These are phyloP conservation scores for Sclerurus mexicanus DNA, from an alignment of 2,113 vertebrate species.

Conservation along the genomic window DNA sequence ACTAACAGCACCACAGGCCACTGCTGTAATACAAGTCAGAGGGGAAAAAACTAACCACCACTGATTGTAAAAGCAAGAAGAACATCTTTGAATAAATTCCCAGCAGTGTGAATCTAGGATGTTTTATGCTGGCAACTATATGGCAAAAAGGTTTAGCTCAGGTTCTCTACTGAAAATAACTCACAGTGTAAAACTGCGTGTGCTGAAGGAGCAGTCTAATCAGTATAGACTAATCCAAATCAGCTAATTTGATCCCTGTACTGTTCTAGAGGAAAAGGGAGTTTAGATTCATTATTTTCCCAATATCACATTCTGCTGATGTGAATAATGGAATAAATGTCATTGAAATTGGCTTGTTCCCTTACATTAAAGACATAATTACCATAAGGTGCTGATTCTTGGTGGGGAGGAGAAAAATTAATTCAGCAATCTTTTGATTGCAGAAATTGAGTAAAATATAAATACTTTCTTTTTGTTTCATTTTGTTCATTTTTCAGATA, in stretches of 20 bases:
- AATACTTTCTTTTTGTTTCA: background rate
- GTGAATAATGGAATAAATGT: background rate
- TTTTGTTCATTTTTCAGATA: background rate
- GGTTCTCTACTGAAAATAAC: constrained; percentile 2
- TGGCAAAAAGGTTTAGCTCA: constrained; percentile 1
- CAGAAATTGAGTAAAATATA: background rate
- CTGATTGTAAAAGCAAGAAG: constrained; percentile 57
- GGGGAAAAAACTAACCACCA: constrained; percentile 33
- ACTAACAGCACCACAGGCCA: constrained; percentile 57
- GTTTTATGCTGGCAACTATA: constrained; percentile 7
- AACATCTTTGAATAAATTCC: constrained; percentile 54
- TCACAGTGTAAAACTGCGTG: background rate
- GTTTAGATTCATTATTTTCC: constrained; percentile 8
- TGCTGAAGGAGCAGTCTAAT: constrained; percentile 14
- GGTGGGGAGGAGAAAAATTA: background rate
- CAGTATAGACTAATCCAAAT: background rate
- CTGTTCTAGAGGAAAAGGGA: background rate
- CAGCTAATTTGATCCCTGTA: background rate
- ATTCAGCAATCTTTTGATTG: background rate
- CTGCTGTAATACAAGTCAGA: constrained; percentile 43
- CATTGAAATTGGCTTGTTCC: background rate
- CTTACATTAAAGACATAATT: background rate
- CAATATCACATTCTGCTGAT: background rate
- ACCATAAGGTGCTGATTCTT: background rate
- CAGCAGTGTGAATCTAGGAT: constrained; percentile 34